Percentiles rank a stretch among this genome's conserved stretches.
These are phyloP conservation scores for Prunella himalayana DNA, from an alignment of 2,113 vertebrate genomes.

Conservation along the genomic window DNA sequence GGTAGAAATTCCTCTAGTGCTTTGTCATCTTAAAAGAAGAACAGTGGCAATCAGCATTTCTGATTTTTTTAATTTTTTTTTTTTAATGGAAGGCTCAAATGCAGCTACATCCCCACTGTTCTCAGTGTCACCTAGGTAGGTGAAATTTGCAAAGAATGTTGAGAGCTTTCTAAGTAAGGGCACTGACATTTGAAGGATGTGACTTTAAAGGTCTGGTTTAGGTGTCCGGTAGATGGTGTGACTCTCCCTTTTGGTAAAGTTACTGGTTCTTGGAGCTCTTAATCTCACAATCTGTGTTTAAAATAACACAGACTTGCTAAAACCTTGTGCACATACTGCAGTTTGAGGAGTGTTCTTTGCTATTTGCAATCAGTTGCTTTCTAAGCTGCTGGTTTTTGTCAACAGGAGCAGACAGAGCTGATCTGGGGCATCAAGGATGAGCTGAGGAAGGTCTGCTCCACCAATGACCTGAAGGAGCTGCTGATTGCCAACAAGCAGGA, in stretches of 20 bases:
- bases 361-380: neutral
- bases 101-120: neutral
- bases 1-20: neutral
- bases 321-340: neutral
- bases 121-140: neutral
- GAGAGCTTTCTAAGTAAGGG: neutral
- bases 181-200: neutral
- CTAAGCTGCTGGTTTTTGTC: neutral
- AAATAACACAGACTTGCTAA: neutral
- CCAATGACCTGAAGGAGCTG: slow-evolving; percentile 92
- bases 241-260: neutral
- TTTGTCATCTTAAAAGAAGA: neutral
- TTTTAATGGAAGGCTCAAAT: neutral
- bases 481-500: slow-evolving; percentile 93
- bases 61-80: neutral
- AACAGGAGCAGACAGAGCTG: slow-evolving; percentile 88
- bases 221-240: neutral
- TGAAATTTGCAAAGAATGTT: neutral
- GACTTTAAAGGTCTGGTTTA: neutral
- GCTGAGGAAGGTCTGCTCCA: slow-evolving; percentile 87
- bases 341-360: neutral
- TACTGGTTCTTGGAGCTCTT: neutral
- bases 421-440: slow-evolving; percentile 96
- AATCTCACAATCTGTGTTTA: neutral
- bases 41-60: neutral